Evolutionary conservation across 2,888 invertebrate species (phyloP).

Genomic region (Morpho deidamia): DNA sequence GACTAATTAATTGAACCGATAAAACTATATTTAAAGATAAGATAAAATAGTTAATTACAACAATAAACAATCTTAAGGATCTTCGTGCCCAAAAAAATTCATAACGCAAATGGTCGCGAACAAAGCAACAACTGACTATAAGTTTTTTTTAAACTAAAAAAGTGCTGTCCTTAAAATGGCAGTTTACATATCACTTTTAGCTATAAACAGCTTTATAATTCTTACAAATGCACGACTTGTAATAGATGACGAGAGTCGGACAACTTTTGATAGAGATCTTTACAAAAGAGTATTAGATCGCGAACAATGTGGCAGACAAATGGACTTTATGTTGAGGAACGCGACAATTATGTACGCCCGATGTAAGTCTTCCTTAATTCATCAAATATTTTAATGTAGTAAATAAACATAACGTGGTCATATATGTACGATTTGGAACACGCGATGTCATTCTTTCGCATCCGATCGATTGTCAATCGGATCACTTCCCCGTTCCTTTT

Average conservation of each 20-base stretch:
- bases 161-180: conserved; percentile 16
- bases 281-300: conserved; percentile 44
- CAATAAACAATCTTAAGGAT: conserved; percentile 10
- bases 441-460: no score
- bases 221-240: conserved; percentile 7
- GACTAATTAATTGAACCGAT: conserved; percentile 4
- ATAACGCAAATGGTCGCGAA: conserved; percentile 4
- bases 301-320: conserved; percentile 43
- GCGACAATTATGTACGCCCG: conserved; percentile 31
- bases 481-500: no score
- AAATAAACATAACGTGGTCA: no score
- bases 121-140: conserved; percentile 8
- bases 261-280: conserved; percentile 39
- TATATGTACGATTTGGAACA: no score
- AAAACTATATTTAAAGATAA: conserved; percentile 14
- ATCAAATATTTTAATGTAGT: no score
- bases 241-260: conserved; percentile 28
- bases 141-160: conserved; percentile 4
- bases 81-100: conserved; percentile 4
- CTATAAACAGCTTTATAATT: conserved; percentile 4
- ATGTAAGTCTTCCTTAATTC: conserved; percentile 43
- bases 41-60: conserved; percentile 17
- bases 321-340: conserved; percentile 36
- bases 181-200: conserved; percentile 5
- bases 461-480: no score